A percentile compares a stretch with the other conserved stretches of the same genome.
Conservation (phyloP, 2,113 vertebrate species). For the Nicator chloris region DNA sequence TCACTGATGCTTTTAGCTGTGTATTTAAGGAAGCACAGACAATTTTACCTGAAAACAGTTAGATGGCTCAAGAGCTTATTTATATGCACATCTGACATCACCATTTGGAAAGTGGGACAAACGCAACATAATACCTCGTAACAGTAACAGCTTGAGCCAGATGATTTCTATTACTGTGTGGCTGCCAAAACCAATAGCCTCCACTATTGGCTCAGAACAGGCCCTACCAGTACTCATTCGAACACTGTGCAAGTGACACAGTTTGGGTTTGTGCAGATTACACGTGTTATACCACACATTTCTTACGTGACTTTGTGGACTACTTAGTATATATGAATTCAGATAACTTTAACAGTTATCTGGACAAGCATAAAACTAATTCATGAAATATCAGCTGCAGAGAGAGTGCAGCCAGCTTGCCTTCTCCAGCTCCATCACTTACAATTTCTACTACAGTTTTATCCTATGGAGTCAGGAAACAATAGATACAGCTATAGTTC, state of each 20-base stretch:
- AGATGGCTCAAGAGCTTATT: not conserved
- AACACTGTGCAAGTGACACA: not conserved
- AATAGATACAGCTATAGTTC: not conserved
- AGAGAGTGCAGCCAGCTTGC: not conserved
- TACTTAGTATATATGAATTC: not conserved
- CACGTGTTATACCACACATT: not conserved
- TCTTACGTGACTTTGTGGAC: not conserved
- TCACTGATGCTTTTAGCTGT: not conserved
- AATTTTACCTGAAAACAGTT: constrained; percentile 22
- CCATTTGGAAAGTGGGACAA: not conserved
- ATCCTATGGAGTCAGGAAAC: not conserved
- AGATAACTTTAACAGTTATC: not conserved
- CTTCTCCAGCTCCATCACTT: not conserved
- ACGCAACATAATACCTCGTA: not conserved
- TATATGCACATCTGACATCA: not conserved
- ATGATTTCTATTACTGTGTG: not conserved
- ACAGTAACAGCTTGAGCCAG: not conserved
- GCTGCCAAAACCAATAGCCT: not conserved
- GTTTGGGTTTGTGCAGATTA: not conserved
- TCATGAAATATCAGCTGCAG: not conserved
- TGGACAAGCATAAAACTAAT: not conserved
- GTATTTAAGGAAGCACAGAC: not conserved
- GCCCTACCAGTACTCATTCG: not conserved
- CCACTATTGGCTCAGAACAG: not conserved
- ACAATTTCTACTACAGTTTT: not conserved